Evolutionary conservation across 2,113 vertebrate genomes (phyloP).

Genomic region (Accipiter virgatus): DNA sequence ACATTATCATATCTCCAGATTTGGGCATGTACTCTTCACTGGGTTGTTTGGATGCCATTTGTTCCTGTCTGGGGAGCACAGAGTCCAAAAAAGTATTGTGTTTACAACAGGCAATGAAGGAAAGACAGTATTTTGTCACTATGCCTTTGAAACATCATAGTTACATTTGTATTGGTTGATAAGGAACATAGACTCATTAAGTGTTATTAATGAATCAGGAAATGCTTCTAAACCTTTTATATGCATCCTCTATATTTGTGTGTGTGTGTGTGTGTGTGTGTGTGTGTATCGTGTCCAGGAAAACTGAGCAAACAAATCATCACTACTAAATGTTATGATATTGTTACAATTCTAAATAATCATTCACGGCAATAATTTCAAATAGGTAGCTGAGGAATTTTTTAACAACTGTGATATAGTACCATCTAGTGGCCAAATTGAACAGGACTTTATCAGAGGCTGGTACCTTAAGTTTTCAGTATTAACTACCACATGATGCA

Average conservation of each 20-base stretch:
- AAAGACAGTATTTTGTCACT: background rate
- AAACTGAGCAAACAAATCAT: background rate
- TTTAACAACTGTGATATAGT: constrained; percentile 7
- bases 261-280: background rate
- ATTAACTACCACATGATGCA: background rate
- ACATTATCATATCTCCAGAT: background rate
- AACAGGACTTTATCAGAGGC: background rate
- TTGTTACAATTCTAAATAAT: background rate
- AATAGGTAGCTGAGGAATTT: background rate
- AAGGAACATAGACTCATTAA: background rate
- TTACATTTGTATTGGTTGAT: background rate
- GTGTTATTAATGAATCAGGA: background rate
- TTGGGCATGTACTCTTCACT: background rate
- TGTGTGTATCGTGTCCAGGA: background rate
- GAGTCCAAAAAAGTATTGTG: background rate
- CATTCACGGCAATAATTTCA: background rate
- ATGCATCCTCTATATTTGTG: background rate
- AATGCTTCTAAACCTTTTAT: background rate
- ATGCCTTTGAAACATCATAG: background rate
- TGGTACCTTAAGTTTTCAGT: background rate
- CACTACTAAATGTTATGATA: background rate
- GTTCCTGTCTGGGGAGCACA: background rate
- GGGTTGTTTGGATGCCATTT: background rate
- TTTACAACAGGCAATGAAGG: background rate
- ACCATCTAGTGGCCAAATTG: constrained; percentile 62